Percentiles rank a stretch among this genome's conserved stretches.
Conservation (phyloP, 1,140 invertebrate genomes). For the Brachionus paranguensis region DNA sequence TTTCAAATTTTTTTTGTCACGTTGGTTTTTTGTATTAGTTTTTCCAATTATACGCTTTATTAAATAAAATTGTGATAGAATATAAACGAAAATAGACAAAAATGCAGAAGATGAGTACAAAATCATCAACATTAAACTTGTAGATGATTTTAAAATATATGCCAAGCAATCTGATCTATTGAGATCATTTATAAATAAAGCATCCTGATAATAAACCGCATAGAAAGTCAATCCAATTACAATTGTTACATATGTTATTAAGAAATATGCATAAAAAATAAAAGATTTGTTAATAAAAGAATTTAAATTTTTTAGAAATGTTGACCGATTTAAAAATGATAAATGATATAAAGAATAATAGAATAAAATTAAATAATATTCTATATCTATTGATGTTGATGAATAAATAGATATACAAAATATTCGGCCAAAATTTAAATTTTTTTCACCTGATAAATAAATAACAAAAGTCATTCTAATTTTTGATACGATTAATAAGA, state of each 20-base stretch:
- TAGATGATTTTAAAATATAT: neutral
- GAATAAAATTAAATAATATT: neutral
- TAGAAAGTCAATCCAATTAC: neutral
- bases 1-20: neutral
- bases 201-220: neutral
- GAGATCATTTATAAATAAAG: neutral
- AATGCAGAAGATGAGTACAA: neutral
- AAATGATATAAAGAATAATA: neutral
- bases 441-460: neutral
- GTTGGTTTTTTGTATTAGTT: neutral
- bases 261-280: neutral
- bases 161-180: neutral
- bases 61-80: neutral
- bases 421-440: neutral
- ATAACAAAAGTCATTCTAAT: neutral
- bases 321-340: neutral
- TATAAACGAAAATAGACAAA: neutral
- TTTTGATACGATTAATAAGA: neutral
- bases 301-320: neutral
- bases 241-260: neutral
- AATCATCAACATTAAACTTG: neutral
- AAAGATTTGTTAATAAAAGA: neutral
- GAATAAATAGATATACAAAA: neutral
- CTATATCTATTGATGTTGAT: neutral
- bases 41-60: neutral